Percentiles rank a stretch among this genome's conserved stretches.
These are phyloP conservation scores for Temnopleurus reevesii DNA, from an alignment of 53 echinoderm and acorn worm genomes.

Conservation along the genomic window DNA sequence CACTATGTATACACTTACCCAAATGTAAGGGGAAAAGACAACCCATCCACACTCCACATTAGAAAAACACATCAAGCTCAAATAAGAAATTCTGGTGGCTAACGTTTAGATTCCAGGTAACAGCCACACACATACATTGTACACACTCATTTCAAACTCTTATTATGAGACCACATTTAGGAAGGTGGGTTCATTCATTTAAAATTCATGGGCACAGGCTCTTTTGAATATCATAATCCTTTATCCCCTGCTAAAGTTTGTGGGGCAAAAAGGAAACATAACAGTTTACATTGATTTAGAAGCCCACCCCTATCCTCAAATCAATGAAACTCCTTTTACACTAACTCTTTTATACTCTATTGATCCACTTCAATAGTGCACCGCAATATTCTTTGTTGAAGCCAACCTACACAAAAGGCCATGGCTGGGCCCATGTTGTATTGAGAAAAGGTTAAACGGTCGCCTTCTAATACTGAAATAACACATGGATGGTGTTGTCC, in stretches of 20 bases:
- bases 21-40: too few species aligned
- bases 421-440: not conserved
- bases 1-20: too few species aligned
- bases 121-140: too few species aligned
- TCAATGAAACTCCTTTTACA: not conserved
- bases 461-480: too few species aligned
- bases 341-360: not conserved
- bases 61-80: not conserved
- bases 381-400: not conserved
- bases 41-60: too few species aligned
- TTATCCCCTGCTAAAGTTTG: not conserved
- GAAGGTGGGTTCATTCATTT: too few species aligned
- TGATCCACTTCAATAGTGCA: not conserved
- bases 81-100: too few species aligned
- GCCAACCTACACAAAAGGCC: not conserved
- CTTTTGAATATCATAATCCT: not conserved
- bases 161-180: too few species aligned
- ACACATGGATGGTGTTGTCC: too few species aligned
- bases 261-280: not conserved
- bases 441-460: not conserved
- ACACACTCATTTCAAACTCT: too few species aligned
- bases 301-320: not conserved
- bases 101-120: too few species aligned
- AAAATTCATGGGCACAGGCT: not conserved
- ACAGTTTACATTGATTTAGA: not conserved